These are phyloP conservation scores for Trimorus sp. DNA, from an alignment of 2,888 invertebrate genomes.

Conservation along the genomic window DNA sequence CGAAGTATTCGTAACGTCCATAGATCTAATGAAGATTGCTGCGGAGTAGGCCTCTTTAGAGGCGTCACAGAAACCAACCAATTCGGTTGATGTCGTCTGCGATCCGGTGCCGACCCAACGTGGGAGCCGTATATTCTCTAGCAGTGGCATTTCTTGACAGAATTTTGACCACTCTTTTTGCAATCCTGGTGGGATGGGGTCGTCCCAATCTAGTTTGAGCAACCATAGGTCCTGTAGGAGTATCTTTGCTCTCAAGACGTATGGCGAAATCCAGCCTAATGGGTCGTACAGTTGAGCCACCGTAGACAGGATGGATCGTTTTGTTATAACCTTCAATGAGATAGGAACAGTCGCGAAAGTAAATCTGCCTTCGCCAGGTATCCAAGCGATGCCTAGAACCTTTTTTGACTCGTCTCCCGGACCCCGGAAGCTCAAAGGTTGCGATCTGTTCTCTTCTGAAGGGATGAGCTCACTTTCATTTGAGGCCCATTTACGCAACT, in stretches of 20 bases:
- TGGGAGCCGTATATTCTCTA: not conserved
- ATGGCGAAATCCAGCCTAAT: slow-evolving; percentile 3
- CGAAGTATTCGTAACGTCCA: not conserved
- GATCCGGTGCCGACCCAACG: not conserved
- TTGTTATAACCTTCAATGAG: not conserved
- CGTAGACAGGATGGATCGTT: not conserved
- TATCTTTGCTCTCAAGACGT: slow-evolving; percentile 4
- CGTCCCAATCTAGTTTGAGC: not conserved
- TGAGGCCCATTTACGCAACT: slow-evolving; percentile 10
- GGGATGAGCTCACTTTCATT: not conserved
- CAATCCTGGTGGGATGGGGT: not conserved
- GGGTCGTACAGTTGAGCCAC: not conserved
- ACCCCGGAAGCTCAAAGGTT: not conserved
- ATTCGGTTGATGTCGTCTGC: no score
- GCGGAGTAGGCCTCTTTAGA: not conserved
- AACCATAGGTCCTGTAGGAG: slow-evolving; percentile 9
- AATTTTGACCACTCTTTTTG: not conserved
- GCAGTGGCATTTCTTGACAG: not conserved
- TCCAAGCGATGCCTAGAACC: not conserved
- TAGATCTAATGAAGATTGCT: not conserved
- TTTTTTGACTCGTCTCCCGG: not conserved
- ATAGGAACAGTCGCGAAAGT: not conserved
- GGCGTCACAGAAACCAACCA: no score
- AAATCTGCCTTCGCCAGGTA: not conserved
- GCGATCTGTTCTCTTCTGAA: not conserved